Evolutionary conservation across 2,113 vertebrate species (phyloP).

Genomic region (Zosterops hypoxanthus): DNA sequence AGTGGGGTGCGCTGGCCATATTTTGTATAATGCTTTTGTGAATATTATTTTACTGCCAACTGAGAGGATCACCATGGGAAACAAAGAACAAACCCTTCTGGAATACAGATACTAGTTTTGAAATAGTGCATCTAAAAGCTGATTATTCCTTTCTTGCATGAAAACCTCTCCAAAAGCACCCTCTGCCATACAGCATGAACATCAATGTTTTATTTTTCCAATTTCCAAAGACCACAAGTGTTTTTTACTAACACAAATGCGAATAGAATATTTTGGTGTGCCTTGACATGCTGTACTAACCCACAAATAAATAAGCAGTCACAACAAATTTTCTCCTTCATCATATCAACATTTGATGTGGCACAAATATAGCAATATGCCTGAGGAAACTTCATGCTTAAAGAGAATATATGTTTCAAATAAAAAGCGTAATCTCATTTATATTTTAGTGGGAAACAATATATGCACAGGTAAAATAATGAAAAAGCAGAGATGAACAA

Average conservation of each 20-base stretch:
- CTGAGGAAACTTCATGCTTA: constrained; percentile 46
- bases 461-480: constrained; percentile 48
- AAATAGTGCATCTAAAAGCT: neutral
- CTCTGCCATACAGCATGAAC: neutral
- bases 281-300: constrained; percentile 21
- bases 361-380: constrained; percentile 61
- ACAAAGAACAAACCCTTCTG: neutral
- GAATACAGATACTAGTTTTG: neutral
- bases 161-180: neutral
- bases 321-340: neutral
- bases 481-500: constrained; percentile 40
- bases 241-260: constrained; percentile 2
- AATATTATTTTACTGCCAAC: neutral
- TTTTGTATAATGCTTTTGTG: neutral
- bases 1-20: neutral
- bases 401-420: constrained; percentile 60
- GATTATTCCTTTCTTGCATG: neutral
- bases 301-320: constrained; percentile 50
- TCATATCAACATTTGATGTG: constrained; percentile 56
- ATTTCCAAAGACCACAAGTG: constrained; percentile 4
- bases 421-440: neutral
- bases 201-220: neutral
- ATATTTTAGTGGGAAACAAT: constrained; percentile 23
- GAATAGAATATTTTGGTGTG: constrained; percentile 23
- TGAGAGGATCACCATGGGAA: neutral